Evolutionary conservation across 1,140 invertebrate genomes (phyloP), one percentile per base, ranked within the genome.

Genomic region (Catajapyx aquilonaris): DNA sequence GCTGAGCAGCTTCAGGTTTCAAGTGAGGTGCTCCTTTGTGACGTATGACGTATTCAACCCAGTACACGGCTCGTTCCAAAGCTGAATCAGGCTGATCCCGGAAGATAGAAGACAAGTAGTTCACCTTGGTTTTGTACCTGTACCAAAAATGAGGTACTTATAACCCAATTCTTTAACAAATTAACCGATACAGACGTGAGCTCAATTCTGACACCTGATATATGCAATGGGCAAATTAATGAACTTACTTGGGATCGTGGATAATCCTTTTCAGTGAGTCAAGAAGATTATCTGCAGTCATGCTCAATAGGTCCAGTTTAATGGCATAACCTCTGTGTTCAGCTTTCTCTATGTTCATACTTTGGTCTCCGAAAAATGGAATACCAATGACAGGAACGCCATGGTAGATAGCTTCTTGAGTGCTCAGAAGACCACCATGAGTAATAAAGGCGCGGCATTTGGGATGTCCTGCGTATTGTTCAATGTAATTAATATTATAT

Each of bases 1-100:
- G 40, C 20, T 50, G 33, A 37, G 37, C 35, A 1, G 46, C 46
- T 10, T 40, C 31, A 5, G 43, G 41, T 20, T 42, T 42, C 5
- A 55, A 39, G 34, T 55, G 50, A 20, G 28, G 4, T 5, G 50
- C 48, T 19, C 51, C 50, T 35, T 50, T 43, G 32, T 52, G 43
- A 13, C 46, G 40, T 17, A 53, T 31, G 0, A 54, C 48, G 31
- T 57, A 56, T 41, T 58, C 53, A 1, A 46, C 44, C 54, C 54
- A 57, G 37, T 45, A 56, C 4, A 54, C 44, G 1, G 50, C 54
- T 34, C 35, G 19, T 7, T 52, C 44, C 30, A 46, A n/a, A 9
- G 53, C 48, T 21, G 47, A 39, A 13, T 42, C 34, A 7, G 42
- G 44, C 34, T 44, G 43, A 32, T 57, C 54, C 11, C 35, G 34